These are phyloP conservation scores for Girardinus metallicus DNA, from an alignment of 2,797 vertebrate genomes.

Conservation along the genomic window DNA sequence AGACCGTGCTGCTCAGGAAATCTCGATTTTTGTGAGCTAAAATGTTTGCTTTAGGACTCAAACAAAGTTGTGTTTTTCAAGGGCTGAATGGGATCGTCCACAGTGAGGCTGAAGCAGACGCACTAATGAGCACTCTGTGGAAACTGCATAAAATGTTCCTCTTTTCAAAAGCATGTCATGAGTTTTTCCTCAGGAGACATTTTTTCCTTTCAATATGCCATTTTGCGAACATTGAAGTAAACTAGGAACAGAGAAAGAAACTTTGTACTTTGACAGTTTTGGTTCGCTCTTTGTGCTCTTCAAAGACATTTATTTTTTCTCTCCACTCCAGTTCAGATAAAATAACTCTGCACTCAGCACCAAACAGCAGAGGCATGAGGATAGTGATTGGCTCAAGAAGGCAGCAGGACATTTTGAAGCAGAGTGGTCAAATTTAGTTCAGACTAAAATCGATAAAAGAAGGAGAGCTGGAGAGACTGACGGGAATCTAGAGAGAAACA, in stretches of 20 bases:
- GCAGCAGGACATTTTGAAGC: neutral
- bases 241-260: slow-evolving; percentile 4
- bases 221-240: slow-evolving; percentile 20
- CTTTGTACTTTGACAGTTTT: slow-evolving; percentile 11
- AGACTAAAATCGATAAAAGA: slow-evolving; percentile 8
- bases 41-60: slow-evolving; percentile 30
- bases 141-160: slow-evolving; percentile 26
- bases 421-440: neutral
- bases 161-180: slow-evolving; percentile 25
- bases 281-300: neutral
- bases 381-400: neutral
- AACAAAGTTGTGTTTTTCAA: slow-evolving; percentile 38
- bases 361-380: slow-evolving; percentile 1
- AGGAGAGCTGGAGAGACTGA: neutral
- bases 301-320: slow-evolving; percentile 7
- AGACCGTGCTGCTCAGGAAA: slow-evolving; percentile 14
- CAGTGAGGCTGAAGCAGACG: slow-evolving; percentile 25
- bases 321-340: slow-evolving; percentile 10
- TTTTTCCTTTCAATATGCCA: neutral
- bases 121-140: slow-evolving; percentile 49
- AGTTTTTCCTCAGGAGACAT: slow-evolving; percentile 1
- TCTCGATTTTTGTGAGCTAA: slow-evolving; percentile 17
- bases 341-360: slow-evolving; percentile 10
- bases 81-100: slow-evolving; percentile 36
- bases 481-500: neutral